A percentile compares a stretch with the other conserved stretches of the same genome.
These are phyloP conservation scores for Mystacides longicornis DNA, from an alignment of 2,888 invertebrate genomes.

Conservation along the genomic window DNA sequence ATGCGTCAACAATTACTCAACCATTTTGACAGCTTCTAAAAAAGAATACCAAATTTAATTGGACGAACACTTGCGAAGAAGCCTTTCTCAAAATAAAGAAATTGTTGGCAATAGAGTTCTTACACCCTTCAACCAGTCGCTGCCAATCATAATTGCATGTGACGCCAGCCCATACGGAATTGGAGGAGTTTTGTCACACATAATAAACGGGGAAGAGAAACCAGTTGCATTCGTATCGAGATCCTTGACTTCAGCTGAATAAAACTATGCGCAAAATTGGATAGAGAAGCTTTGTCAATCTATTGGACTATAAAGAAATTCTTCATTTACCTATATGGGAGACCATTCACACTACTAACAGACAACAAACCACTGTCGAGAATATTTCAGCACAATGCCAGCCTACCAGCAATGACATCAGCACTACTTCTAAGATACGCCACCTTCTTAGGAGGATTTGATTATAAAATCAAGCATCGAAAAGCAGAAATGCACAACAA, in stretches of 20 bases:
- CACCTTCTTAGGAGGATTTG: neutral
- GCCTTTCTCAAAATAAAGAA: neutral
- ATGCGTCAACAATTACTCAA: neutral
- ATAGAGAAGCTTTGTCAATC: too few relatives aligned
- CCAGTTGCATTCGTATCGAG: too few relatives aligned
- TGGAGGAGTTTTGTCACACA: too few relatives aligned
- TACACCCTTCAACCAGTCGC: neutral
- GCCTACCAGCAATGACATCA: neutral
- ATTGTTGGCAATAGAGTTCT: neutral
- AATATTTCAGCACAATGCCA: neutral
- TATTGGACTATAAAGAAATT: too few relatives aligned
- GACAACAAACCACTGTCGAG: too few relatives aligned
- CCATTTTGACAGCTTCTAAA: neutral
- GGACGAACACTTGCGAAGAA: neutral
- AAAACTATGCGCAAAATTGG: neutral
- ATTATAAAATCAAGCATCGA: neutral
- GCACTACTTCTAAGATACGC: neutral
- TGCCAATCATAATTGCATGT: neutral
- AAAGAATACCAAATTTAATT: neutral
- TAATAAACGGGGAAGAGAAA: too few relatives aligned
- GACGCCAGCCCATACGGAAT: too few relatives aligned
- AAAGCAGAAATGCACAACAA: too few relatives aligned
- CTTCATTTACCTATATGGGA: too few relatives aligned
- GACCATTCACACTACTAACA: too few relatives aligned
- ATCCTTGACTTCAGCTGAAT: neutral